A percentile compares a stretch with the other conserved stretches of the same genome.
These are phyloP conservation scores for Nebria brevicollis DNA, from an alignment of 2,888 invertebrate genomes.

Conservation along the genomic window DNA sequence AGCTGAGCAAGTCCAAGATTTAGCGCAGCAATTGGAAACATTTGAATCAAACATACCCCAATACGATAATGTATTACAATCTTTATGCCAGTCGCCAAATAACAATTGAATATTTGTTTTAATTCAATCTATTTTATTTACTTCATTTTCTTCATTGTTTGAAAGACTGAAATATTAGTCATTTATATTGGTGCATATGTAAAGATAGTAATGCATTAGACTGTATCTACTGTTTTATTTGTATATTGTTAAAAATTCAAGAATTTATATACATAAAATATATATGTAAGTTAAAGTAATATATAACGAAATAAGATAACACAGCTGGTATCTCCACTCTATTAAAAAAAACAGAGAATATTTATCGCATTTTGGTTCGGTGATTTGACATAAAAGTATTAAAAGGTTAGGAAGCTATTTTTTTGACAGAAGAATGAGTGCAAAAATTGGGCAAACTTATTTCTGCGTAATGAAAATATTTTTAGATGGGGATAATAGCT, in stretches of 20 bases:
- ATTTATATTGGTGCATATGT: slow-evolving; percentile 19
- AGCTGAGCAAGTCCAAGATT: slow-evolving; percentile 67
- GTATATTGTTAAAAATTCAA: background rate
- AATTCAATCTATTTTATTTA: background rate
- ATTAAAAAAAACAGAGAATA: background rate
- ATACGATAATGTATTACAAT: slow-evolving; percentile 80
- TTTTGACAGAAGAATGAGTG: too few species aligned
- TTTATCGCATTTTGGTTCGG: too few species aligned
- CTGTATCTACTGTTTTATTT: slow-evolving; percentile 17
- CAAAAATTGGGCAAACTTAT: too few species aligned
- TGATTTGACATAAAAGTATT: too few species aligned
- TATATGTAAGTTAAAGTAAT: background rate
- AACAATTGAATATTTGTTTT: slow-evolving; percentile 62
- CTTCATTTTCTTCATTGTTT: slow-evolving; percentile 16
- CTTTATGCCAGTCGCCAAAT: slow-evolving; percentile 74
- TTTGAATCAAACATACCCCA: slow-evolving; percentile 80
- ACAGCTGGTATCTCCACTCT: background rate
- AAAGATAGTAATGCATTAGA: slow-evolving; percentile 8
- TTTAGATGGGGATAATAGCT: too few species aligned
- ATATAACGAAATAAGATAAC: background rate
- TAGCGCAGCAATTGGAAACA: slow-evolving; percentile 76
- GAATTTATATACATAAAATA: background rate
- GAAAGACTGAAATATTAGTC: slow-evolving; percentile 43
- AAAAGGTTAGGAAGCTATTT: too few species aligned
- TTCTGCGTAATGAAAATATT: too few species aligned